Evolutionary conservation across 2,113 vertebrate genomes (phyloP).

Genomic region (Chinchilla lanigera): DNA sequence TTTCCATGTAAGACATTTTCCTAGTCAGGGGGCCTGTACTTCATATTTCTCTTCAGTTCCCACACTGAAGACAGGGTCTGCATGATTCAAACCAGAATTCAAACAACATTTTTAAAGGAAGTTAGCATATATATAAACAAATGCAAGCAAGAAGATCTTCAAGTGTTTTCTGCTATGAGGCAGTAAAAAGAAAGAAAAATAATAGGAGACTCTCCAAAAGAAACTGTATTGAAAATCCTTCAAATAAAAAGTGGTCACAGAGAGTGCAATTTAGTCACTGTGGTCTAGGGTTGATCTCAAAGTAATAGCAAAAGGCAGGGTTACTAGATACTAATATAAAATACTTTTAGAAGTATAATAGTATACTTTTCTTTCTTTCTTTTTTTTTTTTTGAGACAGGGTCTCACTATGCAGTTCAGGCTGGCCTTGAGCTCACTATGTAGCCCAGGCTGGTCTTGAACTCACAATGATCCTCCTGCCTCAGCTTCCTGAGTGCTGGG

Average conservation of each 20-base stretch:
- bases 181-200: not conserved
- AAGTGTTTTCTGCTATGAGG: not conserved
- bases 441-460: no score
- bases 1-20: not conserved
- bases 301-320: not conserved
- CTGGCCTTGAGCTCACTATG: no score
- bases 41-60: not conserved
- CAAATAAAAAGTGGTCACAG: not conserved
- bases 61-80: not conserved
- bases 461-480: no score
- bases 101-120: conserved; percentile 41
- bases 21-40: not conserved
- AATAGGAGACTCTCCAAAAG: not conserved
- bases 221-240: not conserved
- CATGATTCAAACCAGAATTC: conserved; percentile 43
- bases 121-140: not conserved
- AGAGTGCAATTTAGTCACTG: not conserved
- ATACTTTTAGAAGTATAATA: not conserved
- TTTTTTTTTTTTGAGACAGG: no score
- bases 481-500: no score
- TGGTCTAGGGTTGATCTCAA: not conserved
- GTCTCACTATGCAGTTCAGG: no score
- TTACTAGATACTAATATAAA: not conserved
- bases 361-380: no score
- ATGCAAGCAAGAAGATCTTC: conserved; percentile 51